Conservation (phyloP, 2,113 vertebrate species). For the Tragelaphus buxtoni region DNA sequence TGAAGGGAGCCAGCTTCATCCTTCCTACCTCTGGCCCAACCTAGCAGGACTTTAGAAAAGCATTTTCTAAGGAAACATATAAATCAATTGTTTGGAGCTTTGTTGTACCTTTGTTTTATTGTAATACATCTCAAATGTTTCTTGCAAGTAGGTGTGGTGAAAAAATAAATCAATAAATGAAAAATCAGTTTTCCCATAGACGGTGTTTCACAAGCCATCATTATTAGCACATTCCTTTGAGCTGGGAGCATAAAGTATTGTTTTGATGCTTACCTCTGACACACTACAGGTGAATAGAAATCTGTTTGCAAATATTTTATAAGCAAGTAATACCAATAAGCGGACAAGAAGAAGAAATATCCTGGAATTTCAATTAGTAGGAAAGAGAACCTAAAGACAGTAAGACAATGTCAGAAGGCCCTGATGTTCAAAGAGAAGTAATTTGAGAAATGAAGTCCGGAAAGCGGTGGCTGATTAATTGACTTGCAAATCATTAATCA, state of each 20-base stretch:
- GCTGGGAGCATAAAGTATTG: conserved; percentile 34
- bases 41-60: background rate
- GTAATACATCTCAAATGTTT: conserved; percentile 29
- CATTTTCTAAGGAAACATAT: background rate
- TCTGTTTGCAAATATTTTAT: conserved; percentile 55
- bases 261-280: conserved; percentile 54
- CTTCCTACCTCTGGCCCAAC: background rate
- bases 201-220: conserved; percentile 4
- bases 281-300: conserved; percentile 51
- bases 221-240: conserved; percentile 60
- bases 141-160: conserved; percentile 20
- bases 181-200: background rate
- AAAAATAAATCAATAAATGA: conserved; percentile 51
- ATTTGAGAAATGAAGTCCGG: conserved; percentile 66
- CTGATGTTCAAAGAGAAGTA: conserved; percentile 47
- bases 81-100: background rate
- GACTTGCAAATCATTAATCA: conserved; percentile 67
- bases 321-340: conserved; percentile 54
- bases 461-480: conserved; percentile 60
- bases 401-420: conserved; percentile 13
- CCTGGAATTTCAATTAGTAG: conserved; percentile 56
- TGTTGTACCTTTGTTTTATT: background rate
- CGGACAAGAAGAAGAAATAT: conserved; percentile 64
- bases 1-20: background rate
- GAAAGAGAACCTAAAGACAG: conserved; percentile 36